phyloP scores from a whole-genome alignment of 1,140 invertebrate genomes.

The Eriocheir sinensis region DNA sequence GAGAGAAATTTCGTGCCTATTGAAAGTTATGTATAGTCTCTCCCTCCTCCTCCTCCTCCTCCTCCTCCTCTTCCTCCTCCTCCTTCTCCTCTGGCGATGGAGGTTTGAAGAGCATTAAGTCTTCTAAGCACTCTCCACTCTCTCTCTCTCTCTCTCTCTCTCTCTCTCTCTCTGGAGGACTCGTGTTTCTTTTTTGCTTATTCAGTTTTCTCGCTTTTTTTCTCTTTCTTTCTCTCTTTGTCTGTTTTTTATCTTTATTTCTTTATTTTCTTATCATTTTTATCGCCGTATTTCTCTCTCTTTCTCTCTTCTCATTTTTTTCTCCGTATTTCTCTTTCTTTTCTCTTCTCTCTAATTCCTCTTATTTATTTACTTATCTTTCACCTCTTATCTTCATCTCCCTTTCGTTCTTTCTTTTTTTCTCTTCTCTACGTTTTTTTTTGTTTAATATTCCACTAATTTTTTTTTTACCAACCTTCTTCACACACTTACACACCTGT shows the following conservation, averaged over 20 bases:
- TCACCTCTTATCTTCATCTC: no score
- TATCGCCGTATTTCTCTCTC: not conserved
- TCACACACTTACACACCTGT: no score
- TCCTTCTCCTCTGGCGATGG: not conserved
- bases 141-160: constrained; percentile 42
- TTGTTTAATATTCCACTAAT: no score
- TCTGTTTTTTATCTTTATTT: not conserved
- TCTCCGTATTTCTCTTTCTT: not conserved
- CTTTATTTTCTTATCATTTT: not conserved
- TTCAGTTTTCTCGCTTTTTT: not conserved
- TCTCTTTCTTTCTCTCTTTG: not conserved
- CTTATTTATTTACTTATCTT: no score
- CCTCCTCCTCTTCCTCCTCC: no score
- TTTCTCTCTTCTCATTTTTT: no score
- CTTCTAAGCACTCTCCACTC: not conserved
- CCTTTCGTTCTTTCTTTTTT: no score
- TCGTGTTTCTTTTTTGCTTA: not conserved
- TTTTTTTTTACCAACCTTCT: no score
- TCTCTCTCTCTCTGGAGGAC: constrained; percentile 27
- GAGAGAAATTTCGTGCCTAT: not conserved
- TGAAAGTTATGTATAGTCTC: not conserved
- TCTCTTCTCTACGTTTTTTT: no score
- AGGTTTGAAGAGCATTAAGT: not conserved
- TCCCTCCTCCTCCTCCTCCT: not conserved
- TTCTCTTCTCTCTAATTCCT: not conserved